Evolutionary conservation across 2,797 vertebrate genomes (phyloP).

Genomic region (Carcharodon carcharias): DNA sequence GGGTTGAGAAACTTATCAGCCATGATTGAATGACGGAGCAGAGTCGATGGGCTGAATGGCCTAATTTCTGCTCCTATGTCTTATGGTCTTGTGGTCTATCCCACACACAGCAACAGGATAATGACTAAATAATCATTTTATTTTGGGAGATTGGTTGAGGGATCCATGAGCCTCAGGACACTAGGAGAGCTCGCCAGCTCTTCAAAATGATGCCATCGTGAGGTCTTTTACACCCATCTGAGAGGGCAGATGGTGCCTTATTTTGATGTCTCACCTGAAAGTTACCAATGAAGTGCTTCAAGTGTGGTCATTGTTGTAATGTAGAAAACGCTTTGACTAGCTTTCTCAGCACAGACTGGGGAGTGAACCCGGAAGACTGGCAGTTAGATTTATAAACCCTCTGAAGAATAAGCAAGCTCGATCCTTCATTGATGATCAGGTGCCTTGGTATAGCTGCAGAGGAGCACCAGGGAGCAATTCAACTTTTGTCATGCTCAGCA

Average conservation of each 20-base stretch:
- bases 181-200: background rate
- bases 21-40: no score
- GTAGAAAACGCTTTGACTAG: background rate
- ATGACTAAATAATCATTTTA: background rate
- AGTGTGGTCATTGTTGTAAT: background rate
- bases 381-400: background rate
- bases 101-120: no score
- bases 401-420: background rate
- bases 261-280: background rate
- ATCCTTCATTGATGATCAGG: background rate
- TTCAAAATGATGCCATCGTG: background rate
- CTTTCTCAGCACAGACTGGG: background rate
- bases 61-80: no score
- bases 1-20: no score
- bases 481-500: background rate
- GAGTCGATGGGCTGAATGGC: no score
- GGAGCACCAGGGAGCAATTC: background rate
- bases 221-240: background rate
- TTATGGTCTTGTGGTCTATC: no score
- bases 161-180: no score
- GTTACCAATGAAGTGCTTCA: background rate
- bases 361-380: background rate
- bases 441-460: background rate
- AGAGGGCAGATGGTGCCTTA: background rate
- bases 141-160: background rate